Percentiles rank a stretch among this genome's conserved stretches.
phyloP scores from a whole-genome alignment of 2,113 vertebrate species.

The Lutjanus erythropterus region DNA sequence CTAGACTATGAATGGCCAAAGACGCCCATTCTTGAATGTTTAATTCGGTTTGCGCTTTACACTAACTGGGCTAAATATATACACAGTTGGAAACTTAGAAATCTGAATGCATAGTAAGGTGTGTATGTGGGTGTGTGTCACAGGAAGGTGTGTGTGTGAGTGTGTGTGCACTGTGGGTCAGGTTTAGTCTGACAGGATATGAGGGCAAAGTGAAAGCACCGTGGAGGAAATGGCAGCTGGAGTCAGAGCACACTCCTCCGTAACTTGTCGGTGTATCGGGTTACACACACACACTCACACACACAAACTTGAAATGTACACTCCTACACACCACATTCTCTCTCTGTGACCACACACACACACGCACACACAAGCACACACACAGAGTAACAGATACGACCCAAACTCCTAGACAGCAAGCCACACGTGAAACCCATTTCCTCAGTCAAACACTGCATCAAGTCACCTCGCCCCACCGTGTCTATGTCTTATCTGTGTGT shows the following conservation, averaged over 20 bases:
- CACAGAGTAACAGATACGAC: constrained; percentile 27
- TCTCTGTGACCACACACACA: constrained; percentile 41
- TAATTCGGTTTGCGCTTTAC: constrained; percentile 34
- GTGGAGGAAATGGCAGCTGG: constrained; percentile 73
- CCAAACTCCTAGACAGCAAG: constrained; percentile 22
- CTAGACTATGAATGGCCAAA: constrained; percentile 46
- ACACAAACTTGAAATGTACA: constrained; percentile 44
- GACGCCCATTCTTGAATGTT: constrained; percentile 46
- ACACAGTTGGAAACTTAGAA: constrained; percentile 10
- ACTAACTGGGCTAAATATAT: constrained; percentile 10
- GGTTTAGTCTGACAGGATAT: constrained; percentile 75
- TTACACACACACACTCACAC: constrained; percentile 40
- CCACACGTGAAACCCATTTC: constrained; percentile 70
- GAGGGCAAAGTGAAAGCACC: constrained; percentile 72
- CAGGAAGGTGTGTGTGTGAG: constrained; percentile 33
- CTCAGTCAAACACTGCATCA: constrained; percentile 52
- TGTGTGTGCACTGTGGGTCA: constrained; percentile 34
- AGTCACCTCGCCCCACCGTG: constrained; percentile 25
- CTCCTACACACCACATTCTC: constrained; percentile 40
- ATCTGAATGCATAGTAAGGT: background rate
- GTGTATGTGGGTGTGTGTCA: constrained; percentile 28
- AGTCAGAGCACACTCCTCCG: constrained; percentile 59
- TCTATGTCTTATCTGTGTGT: constrained; percentile 19
- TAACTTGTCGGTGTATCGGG: constrained; percentile 50
- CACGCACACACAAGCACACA: constrained; percentile 12